Conservation (phyloP, 2,113 vertebrate species). For the Pelmatolapia mariae region DNA sequence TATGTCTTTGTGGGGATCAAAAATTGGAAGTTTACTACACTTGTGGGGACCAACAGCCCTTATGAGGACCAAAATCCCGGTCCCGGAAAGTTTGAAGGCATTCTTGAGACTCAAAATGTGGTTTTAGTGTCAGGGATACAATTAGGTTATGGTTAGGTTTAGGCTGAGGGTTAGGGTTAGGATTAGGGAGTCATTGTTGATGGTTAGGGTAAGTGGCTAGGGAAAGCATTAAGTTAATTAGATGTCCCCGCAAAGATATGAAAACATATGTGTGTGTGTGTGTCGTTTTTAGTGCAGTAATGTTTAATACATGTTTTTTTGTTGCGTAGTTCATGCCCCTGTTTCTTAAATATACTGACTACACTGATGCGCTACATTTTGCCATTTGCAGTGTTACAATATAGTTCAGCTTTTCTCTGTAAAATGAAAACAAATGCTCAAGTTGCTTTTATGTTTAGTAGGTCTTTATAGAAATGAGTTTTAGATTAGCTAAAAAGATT, state of each 20-base stretch:
- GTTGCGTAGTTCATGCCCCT: neutral
- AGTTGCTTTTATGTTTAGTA: too few relatives aligned
- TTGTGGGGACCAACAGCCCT: neutral
- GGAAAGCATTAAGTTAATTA: neutral
- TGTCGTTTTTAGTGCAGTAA: neutral
- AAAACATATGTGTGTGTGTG: neutral
- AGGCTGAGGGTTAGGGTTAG: accelerated
- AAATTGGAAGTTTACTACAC: neutral
- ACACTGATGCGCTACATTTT: neutral
- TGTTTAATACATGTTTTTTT: neutral
- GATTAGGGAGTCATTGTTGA: neutral
- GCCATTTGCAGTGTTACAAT: too few relatives aligned
- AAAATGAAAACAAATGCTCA: neutral
- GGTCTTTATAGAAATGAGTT: neutral
- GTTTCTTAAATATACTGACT: neutral
- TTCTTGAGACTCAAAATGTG: neutral
- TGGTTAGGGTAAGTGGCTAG: accelerated
- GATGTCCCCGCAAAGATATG: neutral
- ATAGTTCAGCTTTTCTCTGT: neutral
- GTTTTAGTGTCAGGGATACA: neutral
- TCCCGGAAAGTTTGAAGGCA: neutral
- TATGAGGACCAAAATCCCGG: neutral
- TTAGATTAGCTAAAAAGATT: neutral
- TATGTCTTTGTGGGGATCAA: neutral
- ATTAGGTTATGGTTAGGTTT: neutral